phyloP scores from a whole-genome alignment of 2,888 invertebrate species.

The Cryptocheilus praepositus region DNA sequence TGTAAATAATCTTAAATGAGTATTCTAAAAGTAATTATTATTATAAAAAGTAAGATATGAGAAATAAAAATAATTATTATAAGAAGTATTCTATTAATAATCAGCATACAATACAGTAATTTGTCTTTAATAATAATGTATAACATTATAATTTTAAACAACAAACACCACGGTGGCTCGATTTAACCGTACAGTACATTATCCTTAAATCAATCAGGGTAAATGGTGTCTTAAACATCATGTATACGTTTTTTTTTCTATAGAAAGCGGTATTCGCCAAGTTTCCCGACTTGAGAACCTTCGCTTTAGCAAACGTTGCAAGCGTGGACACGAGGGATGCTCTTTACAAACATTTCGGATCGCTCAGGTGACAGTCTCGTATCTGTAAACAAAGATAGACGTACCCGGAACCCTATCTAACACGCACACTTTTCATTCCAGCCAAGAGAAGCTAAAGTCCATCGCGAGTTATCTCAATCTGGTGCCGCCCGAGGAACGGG shows the following conservation, averaged over 20 bases:
- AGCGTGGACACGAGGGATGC: conserved; percentile 93
- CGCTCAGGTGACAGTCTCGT: conserved; percentile 77
- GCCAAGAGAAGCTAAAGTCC: conserved; percentile 86
- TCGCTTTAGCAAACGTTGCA: conserved; percentile 95
- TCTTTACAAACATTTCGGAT: conserved; percentile 89
- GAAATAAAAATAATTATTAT: too few relatives aligned
- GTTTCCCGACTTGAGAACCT: conserved; percentile 89
- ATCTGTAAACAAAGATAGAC: not conserved
- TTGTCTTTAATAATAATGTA: too few relatives aligned
- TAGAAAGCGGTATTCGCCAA: conserved; percentile 95
- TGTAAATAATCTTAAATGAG: too few relatives aligned
- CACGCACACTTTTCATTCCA: conserved; percentile 58
- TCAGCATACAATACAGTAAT: too few relatives aligned
- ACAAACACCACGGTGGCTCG: too few relatives aligned
- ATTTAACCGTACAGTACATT: not conserved
- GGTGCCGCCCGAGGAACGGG: conserved; percentile 85
- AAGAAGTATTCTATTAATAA: too few relatives aligned
- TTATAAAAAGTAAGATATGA: too few relatives aligned
- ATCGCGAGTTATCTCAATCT: conserved; percentile 92
- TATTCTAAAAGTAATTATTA: too few relatives aligned
- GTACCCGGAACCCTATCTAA: not conserved
- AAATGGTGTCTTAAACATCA: not conserved
- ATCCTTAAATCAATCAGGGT: too few relatives aligned
- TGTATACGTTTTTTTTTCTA: conserved; percentile 51
- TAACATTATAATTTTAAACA: too few relatives aligned